These are phyloP conservation scores for Oophaga sylvatica DNA, from an alignment of 2,797 vertebrate genomes.

Conservation along the genomic window DNA sequence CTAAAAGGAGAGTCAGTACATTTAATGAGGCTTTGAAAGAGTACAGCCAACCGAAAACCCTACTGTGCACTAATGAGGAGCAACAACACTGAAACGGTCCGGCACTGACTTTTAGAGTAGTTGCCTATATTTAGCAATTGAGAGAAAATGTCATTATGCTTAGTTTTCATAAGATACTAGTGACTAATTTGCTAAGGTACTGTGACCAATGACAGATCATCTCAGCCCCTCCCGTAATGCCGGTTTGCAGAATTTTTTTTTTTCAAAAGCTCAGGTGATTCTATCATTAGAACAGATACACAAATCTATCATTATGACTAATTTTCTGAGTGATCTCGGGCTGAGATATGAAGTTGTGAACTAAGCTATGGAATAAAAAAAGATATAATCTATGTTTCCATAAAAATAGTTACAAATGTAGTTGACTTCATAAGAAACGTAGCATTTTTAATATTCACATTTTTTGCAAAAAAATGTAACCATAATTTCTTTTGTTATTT, in stretches of 20 bases:
- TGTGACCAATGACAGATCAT: neutral
- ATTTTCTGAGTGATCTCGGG: slow-evolving; percentile 14
- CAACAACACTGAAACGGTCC: neutral
- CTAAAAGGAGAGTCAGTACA: neutral
- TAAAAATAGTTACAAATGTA: too few relatives aligned
- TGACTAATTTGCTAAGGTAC: neutral
- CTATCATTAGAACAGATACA: slow-evolving; percentile 31
- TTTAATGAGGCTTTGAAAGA: neutral
- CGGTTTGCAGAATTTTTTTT: neutral
- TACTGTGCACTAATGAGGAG: neutral
- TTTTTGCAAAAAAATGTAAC: too few relatives aligned
- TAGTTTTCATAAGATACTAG: neutral
- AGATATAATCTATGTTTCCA: neutral
- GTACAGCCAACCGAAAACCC: neutral
- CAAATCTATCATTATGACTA: slow-evolving; percentile 14
- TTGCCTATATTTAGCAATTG: too few relatives aligned
- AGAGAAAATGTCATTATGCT: too few relatives aligned
- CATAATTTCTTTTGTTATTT: too few relatives aligned
- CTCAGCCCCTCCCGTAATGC: too few relatives aligned
- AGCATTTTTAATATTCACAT: neutral
- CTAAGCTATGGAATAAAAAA: neutral
- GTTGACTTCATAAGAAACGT: too few relatives aligned
- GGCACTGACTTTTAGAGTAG: too few relatives aligned
- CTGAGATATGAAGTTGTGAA: neutral
- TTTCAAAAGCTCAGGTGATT: slow-evolving; percentile 17